phyloP scores from a whole-genome alignment of 2,888 invertebrate genomes.

The Mamestra brassicae region DNA sequence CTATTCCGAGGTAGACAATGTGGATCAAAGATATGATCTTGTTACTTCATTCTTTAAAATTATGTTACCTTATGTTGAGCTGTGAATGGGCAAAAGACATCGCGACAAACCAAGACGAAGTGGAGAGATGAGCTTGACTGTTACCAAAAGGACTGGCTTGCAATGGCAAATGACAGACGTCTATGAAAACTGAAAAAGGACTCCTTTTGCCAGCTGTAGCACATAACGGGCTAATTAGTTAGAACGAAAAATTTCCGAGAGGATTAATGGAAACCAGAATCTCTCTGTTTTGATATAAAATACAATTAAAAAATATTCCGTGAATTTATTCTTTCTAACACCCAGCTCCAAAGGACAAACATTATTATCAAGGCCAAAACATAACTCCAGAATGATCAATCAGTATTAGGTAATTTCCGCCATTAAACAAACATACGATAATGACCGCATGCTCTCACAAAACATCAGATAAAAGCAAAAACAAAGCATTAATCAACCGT shows the following conservation, averaged over 20 bases:
- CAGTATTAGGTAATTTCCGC: neutral
- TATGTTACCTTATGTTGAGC: neutral
- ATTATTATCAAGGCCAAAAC: neutral
- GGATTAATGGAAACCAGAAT: neutral
- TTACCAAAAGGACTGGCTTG: no score
- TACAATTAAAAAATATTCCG: neutral
- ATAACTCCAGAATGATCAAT: constrained; percentile 12
- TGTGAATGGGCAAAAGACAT: neutral
- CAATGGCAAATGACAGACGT: no score
- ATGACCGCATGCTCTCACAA: constrained; percentile 8
- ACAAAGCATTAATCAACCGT: constrained; percentile 52
- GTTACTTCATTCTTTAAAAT: neutral
- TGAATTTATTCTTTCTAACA: neutral
- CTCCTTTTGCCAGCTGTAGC: no score
- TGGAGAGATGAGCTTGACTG: neutral
- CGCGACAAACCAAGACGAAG: no score
- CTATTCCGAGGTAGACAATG: constrained; percentile 48
- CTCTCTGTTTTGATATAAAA: neutral
- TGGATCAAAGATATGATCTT: constrained; percentile 20
- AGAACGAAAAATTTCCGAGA: neutral
- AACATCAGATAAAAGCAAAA: constrained; percentile 30
- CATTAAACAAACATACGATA: neutral
- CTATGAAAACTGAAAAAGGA: no score
- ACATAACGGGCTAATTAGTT: no score
- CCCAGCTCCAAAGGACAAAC: neutral